phyloP scores from a whole-genome alignment of 2,797 vertebrate genomes.

The Hybognathus amarus region DNA sequence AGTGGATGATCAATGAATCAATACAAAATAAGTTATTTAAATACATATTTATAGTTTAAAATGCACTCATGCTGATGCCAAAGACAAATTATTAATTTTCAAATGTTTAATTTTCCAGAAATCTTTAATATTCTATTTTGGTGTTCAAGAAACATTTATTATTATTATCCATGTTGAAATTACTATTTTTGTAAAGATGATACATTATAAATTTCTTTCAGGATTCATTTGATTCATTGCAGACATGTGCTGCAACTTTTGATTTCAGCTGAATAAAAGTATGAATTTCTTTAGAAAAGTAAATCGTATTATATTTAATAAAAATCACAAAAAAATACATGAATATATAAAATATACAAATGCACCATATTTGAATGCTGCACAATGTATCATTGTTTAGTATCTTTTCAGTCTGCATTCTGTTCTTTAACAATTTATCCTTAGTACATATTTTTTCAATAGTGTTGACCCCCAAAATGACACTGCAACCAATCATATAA shows the following conservation, averaged over 20 bases:
- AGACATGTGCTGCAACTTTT: not conserved
- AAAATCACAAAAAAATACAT: not conserved
- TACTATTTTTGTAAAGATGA: too few relatives aligned
- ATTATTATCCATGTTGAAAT: too few relatives aligned
- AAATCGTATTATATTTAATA: too few relatives aligned
- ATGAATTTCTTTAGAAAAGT: not conserved
- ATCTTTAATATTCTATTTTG: not conserved
- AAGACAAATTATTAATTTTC: too few relatives aligned
- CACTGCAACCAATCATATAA: not conserved
- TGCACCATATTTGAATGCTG: not conserved
- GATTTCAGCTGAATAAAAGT: not conserved
- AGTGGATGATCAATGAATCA: not conserved
- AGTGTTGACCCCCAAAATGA: not conserved
- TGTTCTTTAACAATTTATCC: not conserved
- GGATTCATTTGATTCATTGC: not conserved
- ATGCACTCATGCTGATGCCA: too few relatives aligned
- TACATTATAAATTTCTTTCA: not conserved
- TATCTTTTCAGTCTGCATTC: not conserved
- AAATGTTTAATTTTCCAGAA: not conserved
- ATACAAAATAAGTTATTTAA: not conserved
- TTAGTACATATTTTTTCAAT: not conserved
- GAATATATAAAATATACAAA: not conserved
- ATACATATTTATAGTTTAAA: too few relatives aligned
- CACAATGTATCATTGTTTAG: not conserved
- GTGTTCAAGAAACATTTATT: too few relatives aligned